Evolutionary conservation across 2,888 invertebrate genomes (phyloP).

Genomic region (Clitarchus hookeri): DNA sequence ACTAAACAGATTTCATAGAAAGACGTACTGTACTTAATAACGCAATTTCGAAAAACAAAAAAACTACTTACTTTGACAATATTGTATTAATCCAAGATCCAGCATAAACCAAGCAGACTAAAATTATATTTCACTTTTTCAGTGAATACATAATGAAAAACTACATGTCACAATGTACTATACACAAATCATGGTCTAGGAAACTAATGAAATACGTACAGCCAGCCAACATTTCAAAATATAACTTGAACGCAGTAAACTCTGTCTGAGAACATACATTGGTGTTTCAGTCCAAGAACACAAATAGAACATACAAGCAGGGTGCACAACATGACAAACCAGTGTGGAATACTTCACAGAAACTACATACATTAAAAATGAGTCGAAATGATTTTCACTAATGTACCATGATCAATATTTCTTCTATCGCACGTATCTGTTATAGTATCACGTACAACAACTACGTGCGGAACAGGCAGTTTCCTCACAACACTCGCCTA

Average conservation of each 20-base stretch:
- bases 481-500: too few species aligned
- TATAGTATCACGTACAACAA: too few species aligned
- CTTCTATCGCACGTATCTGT: neutral
- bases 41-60: neutral
- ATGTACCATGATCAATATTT: neutral
- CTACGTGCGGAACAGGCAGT: too few species aligned
- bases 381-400: neutral
- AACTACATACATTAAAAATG: neutral
- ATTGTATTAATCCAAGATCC: neutral
- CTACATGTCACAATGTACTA: neutral
- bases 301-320: neutral
- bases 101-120: slow-evolving; percentile 1
- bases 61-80: neutral
- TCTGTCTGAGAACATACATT: neutral
- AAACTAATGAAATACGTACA: too few species aligned
- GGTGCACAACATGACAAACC: neutral
- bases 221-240: too few species aligned
- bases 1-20: too few species aligned
- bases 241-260: too few species aligned
- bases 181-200: neutral
- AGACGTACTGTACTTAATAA: neutral
- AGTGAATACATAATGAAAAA: neutral
- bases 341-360: neutral
- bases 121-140: neutral
- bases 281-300: neutral